A percentile compares a stretch with the other conserved stretches of the same genome.
Conservation (phyloP, 2,888 invertebrate species). For the Steinernema carpocapsae region DNA sequence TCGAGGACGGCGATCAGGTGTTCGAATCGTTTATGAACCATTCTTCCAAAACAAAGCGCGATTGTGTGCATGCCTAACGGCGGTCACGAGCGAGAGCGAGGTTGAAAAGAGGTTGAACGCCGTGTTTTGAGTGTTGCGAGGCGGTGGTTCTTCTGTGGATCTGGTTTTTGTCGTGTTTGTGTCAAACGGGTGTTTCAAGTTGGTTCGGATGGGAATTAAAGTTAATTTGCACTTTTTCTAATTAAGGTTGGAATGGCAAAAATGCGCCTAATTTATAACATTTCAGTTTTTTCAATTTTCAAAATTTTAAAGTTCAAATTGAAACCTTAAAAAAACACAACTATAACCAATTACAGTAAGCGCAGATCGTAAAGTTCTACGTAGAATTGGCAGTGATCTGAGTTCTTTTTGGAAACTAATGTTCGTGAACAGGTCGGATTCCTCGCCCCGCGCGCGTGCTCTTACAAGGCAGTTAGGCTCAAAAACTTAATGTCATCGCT, state of each 20-base stretch:
- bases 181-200: not conserved
- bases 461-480: slow-evolving; percentile 30
- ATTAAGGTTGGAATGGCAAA: too few species aligned
- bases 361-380: slow-evolving; percentile 28
- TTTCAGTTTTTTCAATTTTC: not conserved
- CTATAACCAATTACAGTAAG: not conserved
- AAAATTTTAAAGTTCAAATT: not conserved
- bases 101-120: not conserved
- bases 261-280: too few species aligned
- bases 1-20: slow-evolving; percentile 10
- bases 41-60: not conserved
- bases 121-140: slow-evolving; percentile 18
- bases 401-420: slow-evolving; percentile 10
- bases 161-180: not conserved
- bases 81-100: slow-evolving; percentile 16
- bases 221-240: too few species aligned
- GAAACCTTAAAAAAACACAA: not conserved
- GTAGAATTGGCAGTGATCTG: not conserved
- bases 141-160: not conserved
- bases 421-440: slow-evolving; percentile 27
- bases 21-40: not conserved
- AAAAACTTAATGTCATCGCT: slow-evolving; percentile 25
- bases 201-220: not conserved
- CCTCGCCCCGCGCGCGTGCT: slow-evolving; percentile 9
- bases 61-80: slow-evolving; percentile 28